These are phyloP conservation scores for Meles meles DNA, from an alignment of 2,113 vertebrate species.

Conservation along the genomic window DNA sequence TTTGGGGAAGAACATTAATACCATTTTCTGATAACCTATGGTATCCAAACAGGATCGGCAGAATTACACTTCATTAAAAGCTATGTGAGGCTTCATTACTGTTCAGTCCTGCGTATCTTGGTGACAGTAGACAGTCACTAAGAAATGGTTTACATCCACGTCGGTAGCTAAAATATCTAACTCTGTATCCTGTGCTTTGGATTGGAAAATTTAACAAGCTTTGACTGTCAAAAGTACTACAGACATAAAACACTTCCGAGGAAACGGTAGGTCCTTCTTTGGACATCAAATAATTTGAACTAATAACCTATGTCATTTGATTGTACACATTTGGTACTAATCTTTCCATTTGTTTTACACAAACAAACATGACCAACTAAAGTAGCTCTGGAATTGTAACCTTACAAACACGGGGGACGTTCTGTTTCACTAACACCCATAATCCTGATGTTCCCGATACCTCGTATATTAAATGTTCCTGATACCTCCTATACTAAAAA, in stretches of 20 bases:
- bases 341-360: constrained; percentile 66
- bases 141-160: constrained; percentile 17
- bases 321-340: constrained; percentile 46
- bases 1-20: neutral
- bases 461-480: constrained; percentile 29
- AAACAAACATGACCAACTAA: constrained; percentile 64
- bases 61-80: constrained; percentile 24
- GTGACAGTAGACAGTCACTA: neutral
- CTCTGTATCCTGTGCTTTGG: neutral
- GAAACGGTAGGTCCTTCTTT: neutral
- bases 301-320: constrained; percentile 23
- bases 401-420: constrained; percentile 66
- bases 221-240: neutral
- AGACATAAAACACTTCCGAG: neutral
- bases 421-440: constrained; percentile 48
- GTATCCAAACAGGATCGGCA: neutral
- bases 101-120: neutral
- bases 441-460: constrained; percentile 52
- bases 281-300: constrained; percentile 33
- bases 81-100: neutral
- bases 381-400: constrained; percentile 57
- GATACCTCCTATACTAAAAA: constrained; percentile 38
- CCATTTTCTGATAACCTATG: constrained; percentile 16
- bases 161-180: neutral
- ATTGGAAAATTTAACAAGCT: neutral